phyloP scores from a whole-genome alignment of 2,113 vertebrate genomes.

The Rhinichthys klamathensis region DNA sequence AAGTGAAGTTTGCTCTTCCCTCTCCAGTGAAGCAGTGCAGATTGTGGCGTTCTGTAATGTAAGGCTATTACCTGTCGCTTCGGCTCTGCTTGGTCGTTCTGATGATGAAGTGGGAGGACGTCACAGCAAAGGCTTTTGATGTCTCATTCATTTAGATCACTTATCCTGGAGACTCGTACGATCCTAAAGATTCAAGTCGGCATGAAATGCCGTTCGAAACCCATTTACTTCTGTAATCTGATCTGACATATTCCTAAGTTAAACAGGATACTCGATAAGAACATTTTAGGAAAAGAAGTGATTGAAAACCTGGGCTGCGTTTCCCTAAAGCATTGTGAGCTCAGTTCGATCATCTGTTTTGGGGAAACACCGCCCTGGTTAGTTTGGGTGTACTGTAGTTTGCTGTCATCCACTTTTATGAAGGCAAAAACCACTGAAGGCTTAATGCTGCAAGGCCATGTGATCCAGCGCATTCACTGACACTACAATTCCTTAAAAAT shows the following conservation, averaged over 20 bases:
- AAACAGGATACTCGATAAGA: not conserved
- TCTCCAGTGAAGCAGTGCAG: conserved; percentile 21
- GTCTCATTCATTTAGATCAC: conserved; percentile 22
- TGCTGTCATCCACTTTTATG: not conserved
- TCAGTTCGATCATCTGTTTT: too few species aligned
- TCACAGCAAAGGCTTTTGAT: not conserved
- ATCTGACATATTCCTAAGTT: not conserved
- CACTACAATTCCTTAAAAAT: not conserved
- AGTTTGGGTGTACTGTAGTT: not conserved
- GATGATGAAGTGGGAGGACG: conserved; percentile 14
- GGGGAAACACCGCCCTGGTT: not conserved
- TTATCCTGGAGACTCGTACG: not conserved
- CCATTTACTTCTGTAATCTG: not conserved
- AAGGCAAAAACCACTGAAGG: not conserved
- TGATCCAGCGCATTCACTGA: not conserved
- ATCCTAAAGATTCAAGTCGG: not conserved
- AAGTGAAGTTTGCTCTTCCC: not conserved
- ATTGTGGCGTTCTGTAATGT: conserved; percentile 18
- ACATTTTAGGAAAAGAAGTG: not conserved
- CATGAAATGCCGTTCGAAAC: not conserved
- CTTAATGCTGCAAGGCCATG: not conserved
- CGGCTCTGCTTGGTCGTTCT: not conserved
- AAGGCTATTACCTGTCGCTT: conserved; percentile 5
- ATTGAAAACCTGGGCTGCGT: too few species aligned
- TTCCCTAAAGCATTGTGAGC: too few species aligned